Evolutionary conservation across 2,888 invertebrate genomes (phyloP).

Genomic region (Pheosia tremula): DNA sequence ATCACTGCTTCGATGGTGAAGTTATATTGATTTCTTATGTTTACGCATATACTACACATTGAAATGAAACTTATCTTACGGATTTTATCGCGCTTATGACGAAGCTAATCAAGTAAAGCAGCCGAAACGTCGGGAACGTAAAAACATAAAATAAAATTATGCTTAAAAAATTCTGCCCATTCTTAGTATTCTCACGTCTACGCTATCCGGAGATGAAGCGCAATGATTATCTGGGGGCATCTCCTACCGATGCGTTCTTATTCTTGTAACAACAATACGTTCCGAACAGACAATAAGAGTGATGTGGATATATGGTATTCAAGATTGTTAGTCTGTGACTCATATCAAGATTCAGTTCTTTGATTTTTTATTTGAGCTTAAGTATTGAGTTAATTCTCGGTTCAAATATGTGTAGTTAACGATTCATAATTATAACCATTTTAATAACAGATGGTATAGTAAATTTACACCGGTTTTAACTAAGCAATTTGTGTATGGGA

Average conservation of each 20-base stretch:
- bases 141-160: too few relatives aligned
- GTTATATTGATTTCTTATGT: too few relatives aligned
- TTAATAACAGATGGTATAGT: too few relatives aligned
- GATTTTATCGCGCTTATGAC: too few relatives aligned
- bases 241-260: conserved; percentile 63
- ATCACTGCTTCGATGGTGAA: too few relatives aligned
- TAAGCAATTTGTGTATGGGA: too few relatives aligned
- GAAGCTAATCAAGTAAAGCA: too few relatives aligned
- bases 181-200: conserved; percentile 40
- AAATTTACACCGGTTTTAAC: too few relatives aligned
- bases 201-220: conserved; percentile 56
- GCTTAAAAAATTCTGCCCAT: neutral
- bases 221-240: conserved; percentile 62
- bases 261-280: conserved; percentile 57
- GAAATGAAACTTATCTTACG: too few relatives aligned
- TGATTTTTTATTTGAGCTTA: neutral
- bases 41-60: too few relatives aligned
- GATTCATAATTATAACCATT: too few relatives aligned
- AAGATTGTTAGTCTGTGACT: conserved; percentile 4
- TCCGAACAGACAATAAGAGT: conserved; percentile 49
- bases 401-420: neutral
- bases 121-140: too few relatives aligned
- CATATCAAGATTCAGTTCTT: neutral
- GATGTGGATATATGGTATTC: conserved; percentile 4
- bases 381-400: neutral